Base-by-base conservation (phyloP, 2,113 vertebrate genomes). In the Elephantulus edwardii region DNA sequence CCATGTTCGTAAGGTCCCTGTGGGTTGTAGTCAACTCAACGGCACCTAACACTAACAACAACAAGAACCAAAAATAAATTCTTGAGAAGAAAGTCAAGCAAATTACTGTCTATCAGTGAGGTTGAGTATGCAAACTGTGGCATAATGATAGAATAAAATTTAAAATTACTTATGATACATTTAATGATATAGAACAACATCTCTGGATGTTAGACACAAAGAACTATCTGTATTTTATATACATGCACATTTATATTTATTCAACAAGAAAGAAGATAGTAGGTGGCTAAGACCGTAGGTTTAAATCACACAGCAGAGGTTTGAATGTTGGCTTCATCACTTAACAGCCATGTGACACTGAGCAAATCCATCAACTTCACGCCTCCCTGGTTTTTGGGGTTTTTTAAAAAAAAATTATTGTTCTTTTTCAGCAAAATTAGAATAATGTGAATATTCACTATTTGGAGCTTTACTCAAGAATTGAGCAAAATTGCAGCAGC, bases 51-150 rank as follows among this genome's bases (percentile, higher is more conserved):
- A n/a, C n/a, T n/a, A n/a, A n/a, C n/a, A n/a, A n/a, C n/a, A n/a
- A n/a, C n/a, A 28, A 76, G 35, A 30, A 70, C 68, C 82, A 17
- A 5, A 78, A 80, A 80, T 30, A 9, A 82, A 86, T 22, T 46
- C 38, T 46, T 75, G 38, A 83, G 62, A 54, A 17, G 10, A 33
- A 72, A 71, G 56, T 50, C 87, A 20, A 92, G 24, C 16, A 91
- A 90, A 74, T 68, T 76, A 79, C 35, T 83, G 74, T 13, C 6
- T 64, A 83, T 40, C 24, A 58, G 66, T 54, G 22, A 85, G 46
- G 74, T 11, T 79, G 38, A 83, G 44, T 66, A 88, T 81, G 66
- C 30, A 75, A 78, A 86, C 2, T 4, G 6, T 80, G 68, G 3
- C 11, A 26, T 48, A 46, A 8, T 90, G 62, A 75, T 60, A 75